A percentile compares a stretch with the other conserved stretches of the same genome.
Evolutionary conservation across 2,888 invertebrate species (phyloP).

Genomic region (Eubasilissa splendida): DNA sequence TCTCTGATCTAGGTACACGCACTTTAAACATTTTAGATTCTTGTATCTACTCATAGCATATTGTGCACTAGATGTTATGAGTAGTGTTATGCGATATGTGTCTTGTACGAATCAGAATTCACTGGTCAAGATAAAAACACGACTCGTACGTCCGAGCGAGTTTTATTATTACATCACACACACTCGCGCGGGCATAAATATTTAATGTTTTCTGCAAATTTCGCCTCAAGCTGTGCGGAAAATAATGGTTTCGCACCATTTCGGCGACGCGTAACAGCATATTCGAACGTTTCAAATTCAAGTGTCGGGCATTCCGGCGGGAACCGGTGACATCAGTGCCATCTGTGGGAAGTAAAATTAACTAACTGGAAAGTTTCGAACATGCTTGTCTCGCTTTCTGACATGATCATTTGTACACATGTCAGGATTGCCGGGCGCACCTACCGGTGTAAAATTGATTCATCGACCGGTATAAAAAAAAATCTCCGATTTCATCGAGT

Average conservation of each 20-base stretch:
- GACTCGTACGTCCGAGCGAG: too few species aligned
- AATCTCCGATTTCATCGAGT: too few species aligned
- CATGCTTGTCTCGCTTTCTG: conserved; percentile 29
- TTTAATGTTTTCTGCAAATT: conserved; percentile 33
- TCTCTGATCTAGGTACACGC: too few species aligned
- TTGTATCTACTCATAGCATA: too few species aligned
- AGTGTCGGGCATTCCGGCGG: conserved; percentile 22
- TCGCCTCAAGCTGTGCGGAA: conserved; percentile 27
- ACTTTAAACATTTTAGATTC: too few species aligned
- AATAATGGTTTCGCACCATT: conserved; percentile 32
- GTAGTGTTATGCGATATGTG: too few species aligned
- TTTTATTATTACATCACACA: too few species aligned
- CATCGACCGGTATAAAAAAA: too few species aligned
- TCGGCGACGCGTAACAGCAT: conserved; percentile 28
- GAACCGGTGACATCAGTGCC: conserved; percentile 44
- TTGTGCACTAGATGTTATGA: too few species aligned
- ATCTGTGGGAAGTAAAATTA: conserved; percentile 52
- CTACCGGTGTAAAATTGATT: not conserved
- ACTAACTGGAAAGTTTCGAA: conserved; percentile 51
- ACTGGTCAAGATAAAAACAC: too few species aligned
- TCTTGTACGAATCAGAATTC: too few species aligned
- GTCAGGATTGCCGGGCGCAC: not conserved
- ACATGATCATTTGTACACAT: conserved; percentile 32
- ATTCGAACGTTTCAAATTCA: conserved; percentile 34
- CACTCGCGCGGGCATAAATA: not conserved